These are phyloP conservation scores for Psix sp. DNA, from an alignment of 1,140 invertebrate genomes.

Conservation along the genomic window DNA sequence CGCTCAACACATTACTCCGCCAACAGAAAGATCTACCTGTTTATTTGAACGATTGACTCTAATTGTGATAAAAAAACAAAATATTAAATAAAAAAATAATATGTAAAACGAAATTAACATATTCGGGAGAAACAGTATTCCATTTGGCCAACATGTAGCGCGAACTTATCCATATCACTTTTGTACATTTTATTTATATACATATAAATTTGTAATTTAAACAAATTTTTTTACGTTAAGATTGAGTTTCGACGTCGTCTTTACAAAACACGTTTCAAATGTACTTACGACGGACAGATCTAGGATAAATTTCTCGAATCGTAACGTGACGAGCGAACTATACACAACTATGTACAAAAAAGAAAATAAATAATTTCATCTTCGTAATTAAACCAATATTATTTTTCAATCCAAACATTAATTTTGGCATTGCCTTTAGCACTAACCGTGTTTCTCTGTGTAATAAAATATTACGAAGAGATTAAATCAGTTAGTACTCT, in stretches of 20 bases:
- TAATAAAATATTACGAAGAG: conserved; percentile 10
- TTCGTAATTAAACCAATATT: conserved; percentile 8
- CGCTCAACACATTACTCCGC: conserved; percentile 80
- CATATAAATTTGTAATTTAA: conserved; percentile 42
- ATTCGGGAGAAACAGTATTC: conserved; percentile 36
- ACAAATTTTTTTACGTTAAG: conserved; percentile 3
- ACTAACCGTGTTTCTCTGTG: conserved; percentile 12
- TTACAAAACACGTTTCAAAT: conserved; percentile 30
- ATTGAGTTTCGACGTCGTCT: conserved; percentile 12
- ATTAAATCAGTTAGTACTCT: conserved; percentile 14
- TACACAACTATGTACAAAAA: conserved; percentile 40
- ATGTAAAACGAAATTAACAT: not conserved
- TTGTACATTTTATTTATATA: conserved; percentile 61
- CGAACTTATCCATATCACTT: conserved; percentile 27
- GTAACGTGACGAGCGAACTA: conserved; percentile 25
- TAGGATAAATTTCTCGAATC: conserved; percentile 23
- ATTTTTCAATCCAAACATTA: not conserved
- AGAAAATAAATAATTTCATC: conserved; percentile 34
- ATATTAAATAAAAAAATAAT: not conserved
- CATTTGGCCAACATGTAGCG: conserved; percentile 11
- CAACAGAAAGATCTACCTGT: conserved; percentile 70
- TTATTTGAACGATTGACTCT: conserved; percentile 62
- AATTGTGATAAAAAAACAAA: not conserved
- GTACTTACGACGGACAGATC: conserved; percentile 40
- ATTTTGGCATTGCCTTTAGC: not conserved